Evolutionary conservation across 2,113 vertebrate species (phyloP).

Genomic region (Catharus bicknelli): DNA sequence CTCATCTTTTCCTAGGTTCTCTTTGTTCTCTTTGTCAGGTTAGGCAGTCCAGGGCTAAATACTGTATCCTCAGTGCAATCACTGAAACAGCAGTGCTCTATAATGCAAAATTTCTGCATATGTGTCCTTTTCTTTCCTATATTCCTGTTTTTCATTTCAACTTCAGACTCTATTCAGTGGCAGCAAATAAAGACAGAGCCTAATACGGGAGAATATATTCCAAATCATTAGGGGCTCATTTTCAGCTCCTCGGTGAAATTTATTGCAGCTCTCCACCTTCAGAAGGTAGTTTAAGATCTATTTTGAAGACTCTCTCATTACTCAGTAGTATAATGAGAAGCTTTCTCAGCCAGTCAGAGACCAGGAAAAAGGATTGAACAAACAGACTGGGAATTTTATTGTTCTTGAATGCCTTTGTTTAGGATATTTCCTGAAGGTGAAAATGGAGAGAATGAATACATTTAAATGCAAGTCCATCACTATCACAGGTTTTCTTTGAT

Average conservation of each 20-base stretch:
- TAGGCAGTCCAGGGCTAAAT: background rate
- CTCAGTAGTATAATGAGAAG: background rate
- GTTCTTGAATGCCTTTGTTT: background rate
- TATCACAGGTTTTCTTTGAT: background rate
- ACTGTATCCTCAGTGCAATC: background rate
- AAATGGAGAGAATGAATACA: background rate
- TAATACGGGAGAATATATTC: slow-evolving; percentile 13
- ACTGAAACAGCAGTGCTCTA: background rate
- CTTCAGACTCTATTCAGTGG: background rate
- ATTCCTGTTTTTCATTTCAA: background rate
- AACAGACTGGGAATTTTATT: background rate
- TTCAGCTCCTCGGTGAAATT: slow-evolving; percentile 3
- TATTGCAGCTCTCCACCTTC: slow-evolving; percentile 23
- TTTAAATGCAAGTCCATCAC: background rate
- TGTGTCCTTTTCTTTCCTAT: background rate
- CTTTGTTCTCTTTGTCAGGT: background rate
- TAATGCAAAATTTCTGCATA: background rate
- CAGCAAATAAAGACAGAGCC: background rate
- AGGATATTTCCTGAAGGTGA: background rate
- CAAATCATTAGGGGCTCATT: slow-evolving; percentile 29
- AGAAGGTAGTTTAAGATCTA: background rate
- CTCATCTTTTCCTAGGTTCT: background rate
- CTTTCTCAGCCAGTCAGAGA: background rate
- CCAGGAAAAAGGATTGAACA: background rate
- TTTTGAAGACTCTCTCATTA: slow-evolving; percentile 20